Evolutionary conservation across 2,797 vertebrate species (phyloP).

Genomic region (Chromobotia macracanthus): DNA sequence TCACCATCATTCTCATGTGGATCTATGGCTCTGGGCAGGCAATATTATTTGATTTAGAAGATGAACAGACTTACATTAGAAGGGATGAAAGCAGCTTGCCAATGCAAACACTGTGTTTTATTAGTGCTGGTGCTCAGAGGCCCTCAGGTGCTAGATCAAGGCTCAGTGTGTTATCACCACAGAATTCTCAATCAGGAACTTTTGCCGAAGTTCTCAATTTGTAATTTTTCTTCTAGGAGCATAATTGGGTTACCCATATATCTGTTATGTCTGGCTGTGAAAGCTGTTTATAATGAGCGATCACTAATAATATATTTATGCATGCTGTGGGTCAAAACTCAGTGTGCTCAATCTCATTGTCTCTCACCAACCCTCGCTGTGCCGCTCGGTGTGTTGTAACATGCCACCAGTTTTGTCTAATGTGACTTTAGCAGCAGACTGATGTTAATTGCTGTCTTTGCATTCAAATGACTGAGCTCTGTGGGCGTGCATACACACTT

Average conservation of each 20-base stretch:
- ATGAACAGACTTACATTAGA: conserved; percentile 52
- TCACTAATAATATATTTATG: conserved; percentile 40
- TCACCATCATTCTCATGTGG: conserved; percentile 6
- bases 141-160: conserved; percentile 37
- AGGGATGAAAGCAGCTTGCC: conserved; percentile 48
- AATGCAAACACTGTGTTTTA: conserved; percentile 48
- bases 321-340: conserved; percentile 29
- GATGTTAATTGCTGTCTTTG: neutral
- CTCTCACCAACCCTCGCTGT: neutral
- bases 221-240: conserved; percentile 2
- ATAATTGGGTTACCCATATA: conserved; percentile 2
- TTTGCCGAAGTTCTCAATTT: conserved; percentile 16
- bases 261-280: conserved; percentile 19
- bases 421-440: neutral
- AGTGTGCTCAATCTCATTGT: neutral
- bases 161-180: neutral
- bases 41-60: conserved; percentile 37
- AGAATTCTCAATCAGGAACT: conserved; percentile 29
- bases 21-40: conserved; percentile 30
- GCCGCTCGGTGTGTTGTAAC: neutral
- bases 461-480: conserved; percentile 2
- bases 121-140: conserved; percentile 30
- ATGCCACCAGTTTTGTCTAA: neutral
- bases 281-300: conserved; percentile 42
- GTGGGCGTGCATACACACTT: neutral